Evolutionary conservation across 1,140 invertebrate genomes (phyloP).

Genomic region (Lerema accius): DNA sequence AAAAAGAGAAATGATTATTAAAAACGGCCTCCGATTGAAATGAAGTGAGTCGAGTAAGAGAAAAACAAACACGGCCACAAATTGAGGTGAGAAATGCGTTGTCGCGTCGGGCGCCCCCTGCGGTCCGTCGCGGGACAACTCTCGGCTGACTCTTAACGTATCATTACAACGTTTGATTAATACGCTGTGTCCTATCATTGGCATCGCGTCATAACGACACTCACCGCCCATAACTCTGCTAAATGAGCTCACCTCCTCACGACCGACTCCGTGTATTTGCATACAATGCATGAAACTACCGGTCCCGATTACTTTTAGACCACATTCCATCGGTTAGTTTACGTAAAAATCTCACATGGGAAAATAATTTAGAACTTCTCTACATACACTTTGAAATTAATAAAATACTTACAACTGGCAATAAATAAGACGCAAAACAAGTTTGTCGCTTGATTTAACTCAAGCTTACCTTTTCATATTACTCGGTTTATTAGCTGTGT

Average conservation of each 20-base stretch:
- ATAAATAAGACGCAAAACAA: not conserved
- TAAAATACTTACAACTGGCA: not conserved
- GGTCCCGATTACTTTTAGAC: constrained; percentile 40
- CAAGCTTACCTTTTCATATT: not conserved
- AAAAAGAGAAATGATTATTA: constrained; percentile 67
- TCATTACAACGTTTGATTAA: constrained; percentile 74
- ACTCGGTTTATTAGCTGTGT: not conserved
- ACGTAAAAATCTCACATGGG: constrained; percentile 15
- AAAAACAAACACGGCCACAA: constrained; percentile 67
- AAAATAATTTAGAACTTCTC: constrained; percentile 5
- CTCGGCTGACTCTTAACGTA: constrained; percentile 47
- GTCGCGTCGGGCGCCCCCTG: constrained; percentile 60
- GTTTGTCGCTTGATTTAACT: not conserved
- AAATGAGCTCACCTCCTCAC: constrained; percentile 63
- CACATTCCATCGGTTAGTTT: constrained; percentile 39
- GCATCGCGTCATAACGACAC: constrained; percentile 57
- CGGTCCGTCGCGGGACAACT: constrained; percentile 39
- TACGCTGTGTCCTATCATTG: constrained; percentile 59
- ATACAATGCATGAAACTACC: constrained; percentile 64
- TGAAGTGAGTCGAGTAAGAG: constrained; percentile 60
- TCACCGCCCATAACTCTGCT: constrained; percentile 61
- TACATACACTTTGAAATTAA: not conserved
- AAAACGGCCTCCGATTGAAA: constrained; percentile 63
- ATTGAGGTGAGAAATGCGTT: constrained; percentile 76
- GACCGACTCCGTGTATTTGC: constrained; percentile 59